These are phyloP conservation scores for Girardia tigrina DNA, from an alignment of 2,888 invertebrate genomes.

Conservation along the genomic window DNA sequence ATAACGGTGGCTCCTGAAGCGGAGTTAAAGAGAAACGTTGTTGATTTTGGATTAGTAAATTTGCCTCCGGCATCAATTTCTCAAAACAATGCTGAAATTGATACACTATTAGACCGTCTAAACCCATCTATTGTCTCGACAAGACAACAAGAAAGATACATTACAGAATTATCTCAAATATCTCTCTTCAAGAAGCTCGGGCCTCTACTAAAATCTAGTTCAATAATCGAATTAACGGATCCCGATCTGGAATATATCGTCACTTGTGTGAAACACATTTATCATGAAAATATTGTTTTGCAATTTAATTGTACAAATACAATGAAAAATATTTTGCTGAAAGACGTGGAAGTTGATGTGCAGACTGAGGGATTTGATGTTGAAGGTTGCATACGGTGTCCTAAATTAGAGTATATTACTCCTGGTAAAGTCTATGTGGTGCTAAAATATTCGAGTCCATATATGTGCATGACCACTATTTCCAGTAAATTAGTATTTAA, in stretches of 20 bases:
- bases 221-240: slow-evolving; percentile 76
- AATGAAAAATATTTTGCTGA: slow-evolving; percentile 77
- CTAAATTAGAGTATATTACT: slow-evolving; percentile 69
- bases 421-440: slow-evolving; percentile 71
- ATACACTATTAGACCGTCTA: neutral
- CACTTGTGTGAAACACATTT: slow-evolving; percentile 79
- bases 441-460: slow-evolving; percentile 57
- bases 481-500: slow-evolving; percentile 81
- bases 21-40: too few species aligned
- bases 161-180: slow-evolving; percentile 7
- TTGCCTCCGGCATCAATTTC: too few species aligned
- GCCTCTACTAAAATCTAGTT: slow-evolving; percentile 68
- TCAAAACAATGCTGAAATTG: too few species aligned
- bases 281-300: slow-evolving; percentile 68
- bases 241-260: slow-evolving; percentile 95
- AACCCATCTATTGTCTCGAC: neutral
- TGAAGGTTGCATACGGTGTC: slow-evolving; percentile 58
- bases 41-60: too few species aligned
- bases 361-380: slow-evolving; percentile 66
- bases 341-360: slow-evolving; percentile 73
- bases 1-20: too few species aligned
- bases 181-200: slow-evolving; percentile 48
- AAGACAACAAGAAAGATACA: slow-evolving; percentile 27
- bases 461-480: slow-evolving; percentile 58
- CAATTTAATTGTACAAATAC: slow-evolving; percentile 96